A percentile compares a stretch with the other conserved stretches of the same genome.
Conservation (phyloP, 2,888 invertebrate genomes). For the Agapetus fuscipes region DNA sequence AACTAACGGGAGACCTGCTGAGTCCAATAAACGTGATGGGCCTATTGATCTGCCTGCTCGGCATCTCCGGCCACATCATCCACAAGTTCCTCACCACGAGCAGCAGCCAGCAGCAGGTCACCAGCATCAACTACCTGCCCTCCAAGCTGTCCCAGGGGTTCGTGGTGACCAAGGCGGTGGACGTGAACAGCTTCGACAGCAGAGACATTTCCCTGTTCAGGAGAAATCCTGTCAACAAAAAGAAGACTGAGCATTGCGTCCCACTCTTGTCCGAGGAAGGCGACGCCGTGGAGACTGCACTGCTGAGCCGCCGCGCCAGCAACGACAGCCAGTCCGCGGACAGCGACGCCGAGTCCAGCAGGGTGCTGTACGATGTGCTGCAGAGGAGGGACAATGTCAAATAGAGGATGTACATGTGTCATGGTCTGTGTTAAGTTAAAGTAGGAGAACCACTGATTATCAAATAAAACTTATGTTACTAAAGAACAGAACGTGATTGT, state of each 20-base stretch:
- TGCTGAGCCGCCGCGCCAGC: constrained; percentile 23
- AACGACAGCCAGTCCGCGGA: constrained; percentile 30
- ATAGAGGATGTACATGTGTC: constrained; percentile 11
- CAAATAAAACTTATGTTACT: no score
- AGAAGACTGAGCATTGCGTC: constrained; percentile 28
- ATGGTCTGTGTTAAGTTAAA: no score
- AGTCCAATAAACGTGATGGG: constrained; percentile 77
- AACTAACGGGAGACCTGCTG: constrained; percentile 78
- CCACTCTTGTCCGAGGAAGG: constrained; percentile 30
- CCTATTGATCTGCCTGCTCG: constrained; percentile 75
- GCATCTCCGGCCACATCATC: constrained; percentile 76
- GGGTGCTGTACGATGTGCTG: constrained; percentile 46
- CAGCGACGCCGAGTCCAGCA: constrained; percentile 41
- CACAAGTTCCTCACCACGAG: constrained; percentile 46
- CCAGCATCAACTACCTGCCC: constrained; percentile 9
- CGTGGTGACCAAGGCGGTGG: constrained; percentile 13
- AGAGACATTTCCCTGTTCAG: constrained; percentile 16
- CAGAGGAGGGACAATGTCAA: constrained; percentile 37
- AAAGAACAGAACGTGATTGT: no score
- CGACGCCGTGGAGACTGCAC: constrained; percentile 19
- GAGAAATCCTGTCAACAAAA: constrained; percentile 13
- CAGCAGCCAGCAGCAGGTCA: constrained; percentile 5
- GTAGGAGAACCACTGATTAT: no score
- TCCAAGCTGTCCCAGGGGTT: constrained; percentile 20
- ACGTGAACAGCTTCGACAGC: constrained; percentile 13